phyloP scores from a whole-genome alignment of 2,797 vertebrate species.

The Lagocephalus sceleratus region DNA sequence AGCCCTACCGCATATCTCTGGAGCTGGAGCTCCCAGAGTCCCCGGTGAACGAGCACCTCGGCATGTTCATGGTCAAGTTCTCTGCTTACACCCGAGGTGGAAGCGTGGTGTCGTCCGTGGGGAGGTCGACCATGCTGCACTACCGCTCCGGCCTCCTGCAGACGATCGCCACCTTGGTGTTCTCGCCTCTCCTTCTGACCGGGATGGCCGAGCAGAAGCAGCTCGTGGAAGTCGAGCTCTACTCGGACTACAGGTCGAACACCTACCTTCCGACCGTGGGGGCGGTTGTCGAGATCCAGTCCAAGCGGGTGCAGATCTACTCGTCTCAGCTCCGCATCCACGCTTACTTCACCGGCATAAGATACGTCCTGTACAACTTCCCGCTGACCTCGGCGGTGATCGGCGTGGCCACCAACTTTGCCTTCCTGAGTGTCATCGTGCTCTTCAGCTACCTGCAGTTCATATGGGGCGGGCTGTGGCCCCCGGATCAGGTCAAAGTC shows the following conservation, averaged over 20 bases:
- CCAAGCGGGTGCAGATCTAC: constrained; percentile 84
- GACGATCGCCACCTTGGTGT: constrained; percentile 79
- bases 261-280: constrained; percentile 83
- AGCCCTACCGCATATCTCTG: constrained; percentile 85
- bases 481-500: constrained; percentile 77
- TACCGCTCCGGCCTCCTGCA: constrained; percentile 86
- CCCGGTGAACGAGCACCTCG: constrained; percentile 83
- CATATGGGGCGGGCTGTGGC: constrained; percentile 84
- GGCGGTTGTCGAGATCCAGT: constrained; percentile 84
- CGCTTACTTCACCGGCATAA: constrained; percentile 87
- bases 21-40: constrained; percentile 90
- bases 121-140: constrained; percentile 87
- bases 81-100: constrained; percentile 81
- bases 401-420: constrained; percentile 87
- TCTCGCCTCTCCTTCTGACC: constrained; percentile 80
- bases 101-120: constrained; percentile 73
- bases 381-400: constrained; percentile 85
- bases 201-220: constrained; percentile 89
- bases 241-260: constrained; percentile 81
- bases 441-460: constrained; percentile 90
- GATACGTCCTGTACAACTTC: constrained; percentile 89
- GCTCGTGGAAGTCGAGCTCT: constrained; percentile 85
- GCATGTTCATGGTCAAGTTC: constrained; percentile 91
- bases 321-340: constrained; percentile 86
- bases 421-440: constrained; percentile 84